Base-by-base conservation (phyloP, 2,888 invertebrate species). In the Synergus gifuensis region DNA sequence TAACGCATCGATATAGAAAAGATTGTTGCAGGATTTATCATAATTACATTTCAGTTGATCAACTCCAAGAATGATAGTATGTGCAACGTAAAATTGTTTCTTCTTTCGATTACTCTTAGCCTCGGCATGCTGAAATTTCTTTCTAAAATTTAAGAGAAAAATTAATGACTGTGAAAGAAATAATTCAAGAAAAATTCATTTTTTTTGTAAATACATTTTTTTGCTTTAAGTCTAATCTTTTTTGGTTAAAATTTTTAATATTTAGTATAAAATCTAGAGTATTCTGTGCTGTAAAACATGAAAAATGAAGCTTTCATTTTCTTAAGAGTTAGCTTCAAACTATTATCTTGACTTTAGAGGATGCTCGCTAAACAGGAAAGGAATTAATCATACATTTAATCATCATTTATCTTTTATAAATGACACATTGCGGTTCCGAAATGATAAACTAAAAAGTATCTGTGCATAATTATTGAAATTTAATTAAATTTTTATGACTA, bases 21-120 rank as follows among this genome's bases (percentile, higher is more conserved):
- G 22, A 54, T 40, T 73, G 73, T 73, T 16, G 46, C 18, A 49
- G 14, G 14, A 44, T 69, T 73, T 73, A 73, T 73, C 73, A 73
- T 54, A 54, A 54, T 73, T 54, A 36, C 73, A 54, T 36, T 16
- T 73, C 16, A 73, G 54, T 54, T 73, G 36, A n/a, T 36, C 54
- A 54, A 36, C n/a, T n/a, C 9, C 28, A 28, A 36, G n/a, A 73
- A 40, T 49, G 16, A 36, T 73, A 54, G 54, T 11, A 49, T 8
- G 16, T 69, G 7, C 1, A 54, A 9, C n/a, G 2, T 9, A n/a
- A n/a, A 54, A 44, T 46, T 40, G 18, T 67, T 46, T 67, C 16
- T 36, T 73, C 49, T 54, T 36, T 46, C 36, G 49, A 73, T 54
- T 73, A 28, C 8, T 36, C 49, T 54, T 73, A 73, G 16, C 36